phyloP scores from a whole-genome alignment of 2,797 vertebrate genomes.

The Tolypeutes matacus region DNA sequence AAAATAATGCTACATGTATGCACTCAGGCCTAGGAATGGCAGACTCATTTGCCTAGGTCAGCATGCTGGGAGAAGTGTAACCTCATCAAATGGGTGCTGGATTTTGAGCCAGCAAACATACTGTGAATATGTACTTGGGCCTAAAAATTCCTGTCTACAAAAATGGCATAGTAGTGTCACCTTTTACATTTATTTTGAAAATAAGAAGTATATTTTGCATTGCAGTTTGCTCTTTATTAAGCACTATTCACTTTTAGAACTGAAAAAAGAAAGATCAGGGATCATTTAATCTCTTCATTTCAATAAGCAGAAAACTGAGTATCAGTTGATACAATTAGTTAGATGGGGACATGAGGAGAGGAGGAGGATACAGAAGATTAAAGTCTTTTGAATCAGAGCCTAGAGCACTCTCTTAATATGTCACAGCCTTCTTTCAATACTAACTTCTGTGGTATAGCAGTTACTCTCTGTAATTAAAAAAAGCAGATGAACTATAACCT shows the following conservation, averaged over 20 bases:
- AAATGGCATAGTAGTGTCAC: background rate
- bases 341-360: background rate
- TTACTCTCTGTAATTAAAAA: background rate
- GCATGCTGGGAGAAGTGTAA: rapidly evolving
- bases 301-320: background rate
- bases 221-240: background rate
- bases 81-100: background rate
- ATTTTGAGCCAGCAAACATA: background rate
- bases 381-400: background rate
- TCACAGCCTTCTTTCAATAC: background rate
- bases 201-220: background rate
- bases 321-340: background rate
- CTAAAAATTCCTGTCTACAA: background rate
- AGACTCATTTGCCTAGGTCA: background rate
- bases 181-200: background rate
- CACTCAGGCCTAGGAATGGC: background rate
- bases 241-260: background rate
- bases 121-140: background rate
- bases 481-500: background rate
- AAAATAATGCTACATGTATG: background rate
- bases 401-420: background rate
- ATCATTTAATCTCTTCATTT: background rate
- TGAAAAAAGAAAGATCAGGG: background rate
- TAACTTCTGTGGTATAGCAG: background rate
- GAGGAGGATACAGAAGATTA: rapidly evolving